A percentile compares a stretch with the other conserved stretches of the same genome.
These are phyloP conservation scores for Rosalia funebris DNA, from an alignment of 2,888 invertebrate species.

Conservation along the genomic window DNA sequence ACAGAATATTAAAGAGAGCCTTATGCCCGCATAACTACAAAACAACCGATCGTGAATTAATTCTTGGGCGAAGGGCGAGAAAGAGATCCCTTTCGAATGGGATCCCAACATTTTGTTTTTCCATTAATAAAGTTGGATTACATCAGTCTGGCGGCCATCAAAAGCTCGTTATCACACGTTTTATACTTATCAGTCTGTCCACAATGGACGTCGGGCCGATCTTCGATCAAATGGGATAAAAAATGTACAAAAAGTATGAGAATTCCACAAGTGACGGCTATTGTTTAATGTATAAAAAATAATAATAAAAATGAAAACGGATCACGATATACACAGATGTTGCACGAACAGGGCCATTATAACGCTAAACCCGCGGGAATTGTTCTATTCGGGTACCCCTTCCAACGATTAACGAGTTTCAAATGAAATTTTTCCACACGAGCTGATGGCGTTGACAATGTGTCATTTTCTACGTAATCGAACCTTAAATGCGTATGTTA, in stretches of 20 bases:
- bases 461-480: no score
- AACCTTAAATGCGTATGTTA: no score
- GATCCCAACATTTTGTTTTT: slow-evolving; percentile 38
- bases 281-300: slow-evolving; percentile 35
- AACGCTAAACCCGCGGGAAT: not conserved
- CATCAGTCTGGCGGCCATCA: slow-evolving; percentile 38
- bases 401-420: no score
- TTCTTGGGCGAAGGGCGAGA: not conserved
- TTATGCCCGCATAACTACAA: no score
- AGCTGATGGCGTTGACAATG: no score
- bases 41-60: not conserved
- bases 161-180: slow-evolving; percentile 39
- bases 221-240: slow-evolving; percentile 34
- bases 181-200: slow-evolving; percentile 23
- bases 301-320: slow-evolving; percentile 28
- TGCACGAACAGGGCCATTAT: slow-evolving; percentile 12
- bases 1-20: no score
- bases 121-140: slow-evolving; percentile 44
- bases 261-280: slow-evolving; percentile 38
- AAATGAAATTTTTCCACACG: no score
- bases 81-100: no score
- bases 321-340: slow-evolving; percentile 18
- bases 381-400: not conserved
- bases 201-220: slow-evolving; percentile 20
- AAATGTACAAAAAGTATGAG: slow-evolving; percentile 38